Percentiles rank a stretch among this genome's conserved stretches.
Conservation (phyloP, 2,113 vertebrate species). For the Gila orcuttii region DNA sequence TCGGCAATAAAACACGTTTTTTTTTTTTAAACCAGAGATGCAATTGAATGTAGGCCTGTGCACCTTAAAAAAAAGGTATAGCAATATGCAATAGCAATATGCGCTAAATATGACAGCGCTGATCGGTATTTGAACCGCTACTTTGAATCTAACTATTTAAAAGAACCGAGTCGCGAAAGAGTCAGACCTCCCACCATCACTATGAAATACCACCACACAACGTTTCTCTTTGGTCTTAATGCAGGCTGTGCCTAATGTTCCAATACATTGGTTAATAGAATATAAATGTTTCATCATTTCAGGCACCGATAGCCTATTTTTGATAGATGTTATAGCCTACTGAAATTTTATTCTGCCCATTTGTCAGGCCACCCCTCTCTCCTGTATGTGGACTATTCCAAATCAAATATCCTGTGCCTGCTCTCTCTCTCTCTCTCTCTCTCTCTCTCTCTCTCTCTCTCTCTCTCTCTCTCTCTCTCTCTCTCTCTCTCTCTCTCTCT, state of each 20-base stretch:
- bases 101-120: not conserved
- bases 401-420: constrained; percentile 35
- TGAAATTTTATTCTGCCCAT: not conserved
- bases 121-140: not conserved
- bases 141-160: not conserved
- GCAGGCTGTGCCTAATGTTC: not conserved
- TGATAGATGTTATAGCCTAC: not conserved
- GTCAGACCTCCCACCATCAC: not conserved
- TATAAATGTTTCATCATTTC: not conserved
- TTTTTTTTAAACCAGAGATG: not conserved
- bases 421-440: not conserved
- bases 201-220: not conserved
- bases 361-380: constrained; percentile 26
- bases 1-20: not conserved
- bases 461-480: not conserved
- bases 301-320: not conserved
- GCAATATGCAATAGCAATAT: not conserved
- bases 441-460: not conserved
- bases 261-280: not conserved
- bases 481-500: not conserved
- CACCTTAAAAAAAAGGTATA: not conserved
- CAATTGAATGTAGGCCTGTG: not conserved
- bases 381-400: constrained; percentile 47
- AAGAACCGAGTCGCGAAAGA: constrained; percentile 4
- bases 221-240: not conserved